These are phyloP conservation scores for Callorhinus ursinus DNA, from an alignment of 2,113 vertebrate genomes.

Conservation along the genomic window DNA sequence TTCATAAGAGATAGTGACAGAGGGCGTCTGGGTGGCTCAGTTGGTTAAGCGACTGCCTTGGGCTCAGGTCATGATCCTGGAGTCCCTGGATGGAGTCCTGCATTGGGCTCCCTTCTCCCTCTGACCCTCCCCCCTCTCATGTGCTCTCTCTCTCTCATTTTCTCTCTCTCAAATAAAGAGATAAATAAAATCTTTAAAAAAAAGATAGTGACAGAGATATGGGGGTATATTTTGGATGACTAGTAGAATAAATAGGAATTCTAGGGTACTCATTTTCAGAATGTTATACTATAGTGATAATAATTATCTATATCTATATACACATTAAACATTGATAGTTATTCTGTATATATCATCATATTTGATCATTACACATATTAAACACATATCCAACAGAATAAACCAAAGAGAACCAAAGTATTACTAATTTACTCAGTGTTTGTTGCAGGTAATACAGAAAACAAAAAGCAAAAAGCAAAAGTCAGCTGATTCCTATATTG, in stretches of 20 bases:
- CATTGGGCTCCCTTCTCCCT: no score
- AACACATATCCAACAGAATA: neutral
- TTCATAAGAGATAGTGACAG: neutral
- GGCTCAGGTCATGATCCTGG: no score
- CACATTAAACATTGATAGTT: neutral
- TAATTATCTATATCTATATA: neutral
- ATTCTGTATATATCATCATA: neutral
- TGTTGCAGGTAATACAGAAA: neutral
- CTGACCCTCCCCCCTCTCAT: no score
- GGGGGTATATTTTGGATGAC: neutral
- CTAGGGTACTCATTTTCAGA: neutral
- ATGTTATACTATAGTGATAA: neutral
- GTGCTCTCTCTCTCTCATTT: no score
- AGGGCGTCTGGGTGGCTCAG: no score
- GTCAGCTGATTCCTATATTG: neutral
- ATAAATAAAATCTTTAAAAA: no score
- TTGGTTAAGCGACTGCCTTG: no score
- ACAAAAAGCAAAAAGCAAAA: neutral
- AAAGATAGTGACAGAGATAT: neutral
- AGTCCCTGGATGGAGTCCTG: no score
- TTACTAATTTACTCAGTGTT: neutral
- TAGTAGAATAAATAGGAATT: neutral
- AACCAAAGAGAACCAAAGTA: neutral
- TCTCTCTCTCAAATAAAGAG: no score
- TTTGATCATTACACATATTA: neutral